phyloP scores from a whole-genome alignment of 2,113 vertebrate species.

The Tragelaphus scriptus region DNA sequence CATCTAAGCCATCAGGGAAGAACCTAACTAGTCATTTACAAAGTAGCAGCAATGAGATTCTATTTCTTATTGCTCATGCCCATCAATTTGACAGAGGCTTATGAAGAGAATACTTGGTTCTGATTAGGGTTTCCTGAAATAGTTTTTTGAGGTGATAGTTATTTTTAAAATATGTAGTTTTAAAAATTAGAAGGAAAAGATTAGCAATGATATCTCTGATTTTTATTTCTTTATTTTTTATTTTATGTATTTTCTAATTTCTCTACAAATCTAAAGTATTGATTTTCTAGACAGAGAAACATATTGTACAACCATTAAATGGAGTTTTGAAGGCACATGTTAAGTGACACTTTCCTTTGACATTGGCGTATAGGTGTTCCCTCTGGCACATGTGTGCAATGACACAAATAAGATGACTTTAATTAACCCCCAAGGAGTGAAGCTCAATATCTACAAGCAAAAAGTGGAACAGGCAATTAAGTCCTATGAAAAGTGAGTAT shows the following conservation, averaged over 20 bases:
- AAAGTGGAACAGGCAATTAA: conserved; percentile 81
- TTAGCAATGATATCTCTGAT: neutral
- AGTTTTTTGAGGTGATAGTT: neutral
- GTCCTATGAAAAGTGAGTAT: conserved; percentile 83
- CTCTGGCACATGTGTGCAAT: conserved; percentile 71
- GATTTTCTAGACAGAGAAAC: neutral
- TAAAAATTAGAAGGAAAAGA: neutral
- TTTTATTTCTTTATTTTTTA: neutral
- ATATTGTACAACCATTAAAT: too few relatives aligned
- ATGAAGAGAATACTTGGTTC: neutral
- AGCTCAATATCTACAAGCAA: conserved; percentile 81
- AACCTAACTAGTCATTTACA: neutral
- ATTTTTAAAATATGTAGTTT: neutral
- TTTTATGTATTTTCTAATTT: neutral
- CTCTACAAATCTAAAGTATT: neutral
- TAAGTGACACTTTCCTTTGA: conserved; percentile 5
- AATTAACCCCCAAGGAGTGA: conserved; percentile 83
- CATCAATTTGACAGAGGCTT: neutral
- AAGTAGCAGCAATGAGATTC: neutral
- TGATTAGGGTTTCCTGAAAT: neutral
- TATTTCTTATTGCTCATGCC: neutral
- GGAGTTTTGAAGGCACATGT: rapidly evolving
- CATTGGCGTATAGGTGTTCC: conserved; percentile 73
- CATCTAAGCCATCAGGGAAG: neutral
- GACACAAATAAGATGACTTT: conserved; percentile 74